These are phyloP conservation scores for Pachyramphus minor DNA, from an alignment of 2,113 vertebrate genomes.

Conservation along the genomic window DNA sequence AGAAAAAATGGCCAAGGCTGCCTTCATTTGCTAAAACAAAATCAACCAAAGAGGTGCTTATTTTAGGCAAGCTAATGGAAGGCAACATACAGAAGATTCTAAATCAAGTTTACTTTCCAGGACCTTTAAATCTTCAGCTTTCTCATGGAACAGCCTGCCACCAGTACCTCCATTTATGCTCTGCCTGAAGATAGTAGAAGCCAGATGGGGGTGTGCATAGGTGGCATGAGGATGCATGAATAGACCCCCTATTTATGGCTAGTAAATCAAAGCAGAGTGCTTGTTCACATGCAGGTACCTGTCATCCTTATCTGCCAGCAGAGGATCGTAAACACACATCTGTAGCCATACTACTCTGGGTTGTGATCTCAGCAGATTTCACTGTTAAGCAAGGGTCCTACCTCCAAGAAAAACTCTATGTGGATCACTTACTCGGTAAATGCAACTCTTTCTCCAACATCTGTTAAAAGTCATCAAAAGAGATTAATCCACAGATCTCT, in stretches of 20 bases:
- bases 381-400: not conserved
- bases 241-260: not conserved
- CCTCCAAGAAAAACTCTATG: not conserved
- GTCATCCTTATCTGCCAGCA: not conserved
- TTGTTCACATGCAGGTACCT: not conserved
- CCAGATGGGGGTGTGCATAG: fast-evolving
- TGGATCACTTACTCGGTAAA: not conserved
- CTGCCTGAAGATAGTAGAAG: not conserved
- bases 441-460: not conserved
- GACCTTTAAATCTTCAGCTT: not conserved
- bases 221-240: not conserved
- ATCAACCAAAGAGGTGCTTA: not conserved
- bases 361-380: not conserved
- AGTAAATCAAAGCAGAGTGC: not conserved
- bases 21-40: not conserved
- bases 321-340: not conserved
- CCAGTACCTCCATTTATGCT: not conserved
- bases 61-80: not conserved
- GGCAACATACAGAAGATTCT: not conserved
- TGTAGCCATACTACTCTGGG: not conserved
- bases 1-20: not conserved
- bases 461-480: not conserved
- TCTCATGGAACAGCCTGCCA: not conserved
- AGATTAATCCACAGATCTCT: conserved; percentile 1
- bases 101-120: not conserved